Base-by-base conservation (phyloP, 1,140 invertebrate genomes). In the Linepithema humile region DNA sequence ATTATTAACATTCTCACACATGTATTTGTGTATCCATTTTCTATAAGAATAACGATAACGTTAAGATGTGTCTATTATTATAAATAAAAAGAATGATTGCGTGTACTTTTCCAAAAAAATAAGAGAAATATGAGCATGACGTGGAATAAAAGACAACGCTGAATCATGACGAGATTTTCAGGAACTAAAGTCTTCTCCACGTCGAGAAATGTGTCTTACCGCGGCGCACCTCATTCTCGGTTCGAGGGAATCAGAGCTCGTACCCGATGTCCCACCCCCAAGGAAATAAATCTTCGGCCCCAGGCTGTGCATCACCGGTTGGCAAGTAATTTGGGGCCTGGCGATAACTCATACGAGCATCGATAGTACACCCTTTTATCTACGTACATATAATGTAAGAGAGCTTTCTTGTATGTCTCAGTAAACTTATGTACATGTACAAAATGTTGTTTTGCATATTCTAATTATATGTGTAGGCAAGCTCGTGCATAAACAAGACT, bases 261-360 rank as follows among this genome's bases (percentile, higher is more conserved):
- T 32, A 29, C 60, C 15, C 57, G 64, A 70, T 45, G 23, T 67
- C 48, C 35, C 50, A 53, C 45, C 87, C 87, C 60, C 86, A 87
- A 75, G 88, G 92, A 91, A 93, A 94, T 94, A 94, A 93, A 94
- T 94, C 93, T 93, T 92, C 89, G 86, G 91, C 87, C 90, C 85
- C 85, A 85, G 90, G 93, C 93, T 94, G 90, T 93, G 93, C 92
- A 93, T 94, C 93, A 93, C 93, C 89, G 88, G 85, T 91, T 94
- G 92, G 93, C 93, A 94, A 94, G 92, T 91, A 94, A 94, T 94
- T 94, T 94, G 91, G 93, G 92, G 90, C 91, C 90, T 83, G 91
- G 83, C 92, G 93, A 94, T 94, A 93, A 94, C 91, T 94, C 92
- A 94, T 94, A 94, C 93, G 91, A 91, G 92, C 93, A 93, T 93